Evolutionary conservation across 1,140 invertebrate genomes (phyloP), one percentile per base, ranked within the genome.

Genomic region (Drosophila pandora): DNA sequence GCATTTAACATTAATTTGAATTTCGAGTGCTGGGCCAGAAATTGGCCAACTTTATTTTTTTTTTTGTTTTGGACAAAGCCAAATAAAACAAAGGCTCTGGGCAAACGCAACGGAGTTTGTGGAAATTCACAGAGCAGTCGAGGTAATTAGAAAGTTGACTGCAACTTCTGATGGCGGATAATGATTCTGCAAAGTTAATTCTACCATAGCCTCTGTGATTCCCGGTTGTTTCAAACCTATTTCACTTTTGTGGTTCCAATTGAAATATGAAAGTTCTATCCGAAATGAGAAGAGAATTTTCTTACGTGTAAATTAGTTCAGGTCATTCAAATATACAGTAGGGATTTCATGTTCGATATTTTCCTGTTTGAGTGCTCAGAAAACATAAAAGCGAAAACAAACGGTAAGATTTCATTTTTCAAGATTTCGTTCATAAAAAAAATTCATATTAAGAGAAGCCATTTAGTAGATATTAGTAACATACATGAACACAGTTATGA

Each of bases 1-100:
- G 59, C 54, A 64, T 73, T 70, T 72, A 77, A 76, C 74, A 82
- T 68, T 47, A 45, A 76, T 85, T 87, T 77, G 63, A 61, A 67
- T 87, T 68, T 76, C 67, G 57, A 80, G 56, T 76, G 77, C 58
- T 78, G 49, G 48, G 43, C 69, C 67, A 78, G 75, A 70, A 78
- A 77, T 68, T 73, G 76, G 53, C 70, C 55, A 79, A 79, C 71
- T 84, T 76, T 70, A 47, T 47, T 57, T 54, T 55, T 48, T 52
- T 22, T 61, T 47, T 23, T 67, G 34, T 49, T 58, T 67, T 54
- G 39, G 53, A 50, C 68, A 72, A 72, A 71, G 64, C 65, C 37
- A 37, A 71, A 59, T 21, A 43, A 37, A 71, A 64, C 71, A 75
- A 75, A 75, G 61, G 48, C 60, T 48, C 30, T 21, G 12, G 45